Evolutionary conservation across 2,797 vertebrate genomes (phyloP), one percentile per base, ranked within the genome.

Genomic region (Mormyrops attenuatus): DNA sequence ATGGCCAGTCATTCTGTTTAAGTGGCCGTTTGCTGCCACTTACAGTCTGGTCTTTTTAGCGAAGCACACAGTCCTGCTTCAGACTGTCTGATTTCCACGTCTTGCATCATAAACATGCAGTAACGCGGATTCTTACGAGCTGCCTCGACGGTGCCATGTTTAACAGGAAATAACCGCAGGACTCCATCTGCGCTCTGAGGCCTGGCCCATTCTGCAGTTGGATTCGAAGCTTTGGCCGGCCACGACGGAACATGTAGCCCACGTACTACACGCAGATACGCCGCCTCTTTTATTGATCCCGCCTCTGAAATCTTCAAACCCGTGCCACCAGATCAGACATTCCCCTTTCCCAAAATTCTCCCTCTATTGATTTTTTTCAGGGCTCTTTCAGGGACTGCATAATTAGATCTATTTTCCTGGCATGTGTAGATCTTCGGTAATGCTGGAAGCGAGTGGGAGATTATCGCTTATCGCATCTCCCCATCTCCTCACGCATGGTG

Each of bases 371-470:
- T 87, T 57, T 34, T 55, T 38, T 57, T 55, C 85, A 38, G 30
- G 53, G 26, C 52, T 41, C 30, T 87, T 57, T 87, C 85, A 60
- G 47, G 41, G n/a, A 15, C 53, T 86, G 22, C 30, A 87, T 87
- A 87, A 87, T 87, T 87, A 87, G 85, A 57, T 55, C 53, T 57
- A 17, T 87, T 87, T 87, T 34, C 53, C 26, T 87, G 85, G 53
- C 53, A 60, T 38, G 85, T 60, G 53, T 60, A 57, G 53, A 57
- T 87, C 85, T 30, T 26, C 6, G 34, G 50, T 57, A 60, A 55
- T n/a, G 85, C 17, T 0, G 53, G 53, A 7, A 87, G 30, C 85
- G 17, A 34, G 30, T 8, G 34, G 85, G 50, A 57, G 34, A 57
- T 57, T 55, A 87, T 57, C 53, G 85, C 30, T 57, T 73, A 34